phyloP scores from a whole-genome alignment of 2,113 vertebrate species.

The Crypturellus undulatus region DNA sequence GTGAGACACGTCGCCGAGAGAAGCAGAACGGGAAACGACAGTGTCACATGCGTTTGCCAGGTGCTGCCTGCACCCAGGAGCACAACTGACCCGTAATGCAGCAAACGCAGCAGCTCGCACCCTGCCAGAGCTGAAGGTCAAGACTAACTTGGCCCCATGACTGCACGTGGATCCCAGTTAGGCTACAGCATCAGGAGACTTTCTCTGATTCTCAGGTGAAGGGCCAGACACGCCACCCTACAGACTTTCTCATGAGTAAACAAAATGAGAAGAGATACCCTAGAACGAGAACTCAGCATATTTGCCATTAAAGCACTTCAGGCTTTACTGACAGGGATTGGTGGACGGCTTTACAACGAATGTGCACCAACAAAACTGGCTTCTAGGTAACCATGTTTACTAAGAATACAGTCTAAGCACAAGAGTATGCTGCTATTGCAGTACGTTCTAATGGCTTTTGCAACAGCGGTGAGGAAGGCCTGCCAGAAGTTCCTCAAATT shows the following conservation, averaged over 20 bases:
- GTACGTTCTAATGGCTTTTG: not conserved
- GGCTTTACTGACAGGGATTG: not conserved
- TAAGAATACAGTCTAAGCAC: not conserved
- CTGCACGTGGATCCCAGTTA: not conserved
- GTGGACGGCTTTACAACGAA: not conserved
- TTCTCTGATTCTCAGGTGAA: not conserved
- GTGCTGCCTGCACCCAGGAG: not conserved
- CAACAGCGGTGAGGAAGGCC: not conserved
- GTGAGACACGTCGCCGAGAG: accelerated
- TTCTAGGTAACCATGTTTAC: not conserved
- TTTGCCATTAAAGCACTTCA: not conserved
- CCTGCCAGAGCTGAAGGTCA: not conserved
- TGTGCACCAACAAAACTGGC: not conserved
- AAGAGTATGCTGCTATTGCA: accelerated
- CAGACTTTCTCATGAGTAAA: not conserved
- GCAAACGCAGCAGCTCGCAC: not conserved
- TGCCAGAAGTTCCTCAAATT: not conserved
- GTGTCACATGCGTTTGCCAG: not conserved
- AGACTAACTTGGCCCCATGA: not conserved
- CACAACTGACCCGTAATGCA: not conserved
- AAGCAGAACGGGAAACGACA: not conserved
- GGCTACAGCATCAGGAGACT: not conserved
- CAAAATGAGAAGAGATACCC: not conserved
- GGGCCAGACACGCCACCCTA: accelerated
- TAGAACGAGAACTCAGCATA: not conserved